Conservation (phyloP, 2,797 vertebrate species). For the Artibeus lituratus region DNA sequence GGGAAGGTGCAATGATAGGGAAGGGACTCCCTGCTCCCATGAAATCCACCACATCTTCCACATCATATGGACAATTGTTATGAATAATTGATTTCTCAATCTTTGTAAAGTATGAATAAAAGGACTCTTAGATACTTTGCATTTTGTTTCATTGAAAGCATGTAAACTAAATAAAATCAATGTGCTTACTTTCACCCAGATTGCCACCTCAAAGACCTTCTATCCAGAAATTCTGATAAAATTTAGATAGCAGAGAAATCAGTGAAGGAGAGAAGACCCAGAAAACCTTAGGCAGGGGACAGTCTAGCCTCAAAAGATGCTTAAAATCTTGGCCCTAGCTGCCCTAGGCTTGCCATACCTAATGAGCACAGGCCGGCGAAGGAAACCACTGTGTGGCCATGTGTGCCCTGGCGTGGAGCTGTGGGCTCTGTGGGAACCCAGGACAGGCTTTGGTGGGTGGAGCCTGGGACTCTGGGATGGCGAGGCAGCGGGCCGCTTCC, state of each 20-base stretch:
- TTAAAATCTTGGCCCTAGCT: background rate
- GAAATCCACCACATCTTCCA: background rate
- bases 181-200: background rate
- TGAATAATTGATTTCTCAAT: background rate
- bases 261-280: background rate
- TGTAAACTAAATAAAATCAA: background rate
- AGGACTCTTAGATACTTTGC: background rate
- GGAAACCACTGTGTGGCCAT: background rate
- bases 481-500: background rate
- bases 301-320: background rate
- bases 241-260: conserved; percentile 24
- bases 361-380: background rate
- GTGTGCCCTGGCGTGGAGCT: background rate
- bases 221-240: background rate
- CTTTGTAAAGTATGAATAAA: background rate
- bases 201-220: background rate
- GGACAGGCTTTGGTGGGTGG: background rate
- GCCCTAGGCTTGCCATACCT: background rate
- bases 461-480: background rate
- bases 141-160: background rate
- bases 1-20: background rate
- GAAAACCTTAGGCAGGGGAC: background rate
- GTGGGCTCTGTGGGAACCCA: background rate
- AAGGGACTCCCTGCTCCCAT: background rate
- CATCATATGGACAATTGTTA: background rate